Evolutionary conservation across 2,113 vertebrate species (phyloP), one percentile per base, ranked within the genome.

Genomic region (Oxyruncus cristatus): DNA sequence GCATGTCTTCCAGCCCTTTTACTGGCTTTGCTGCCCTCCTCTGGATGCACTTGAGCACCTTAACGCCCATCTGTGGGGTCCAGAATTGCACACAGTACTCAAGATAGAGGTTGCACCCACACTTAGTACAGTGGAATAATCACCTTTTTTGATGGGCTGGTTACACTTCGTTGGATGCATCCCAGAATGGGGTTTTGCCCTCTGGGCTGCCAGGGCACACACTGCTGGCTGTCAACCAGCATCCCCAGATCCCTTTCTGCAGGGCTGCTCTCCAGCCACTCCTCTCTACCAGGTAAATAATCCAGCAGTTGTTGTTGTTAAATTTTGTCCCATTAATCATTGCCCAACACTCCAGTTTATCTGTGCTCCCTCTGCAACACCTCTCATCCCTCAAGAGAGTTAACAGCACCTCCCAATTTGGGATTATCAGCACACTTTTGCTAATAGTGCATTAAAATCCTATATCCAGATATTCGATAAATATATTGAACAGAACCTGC

Each of bases 71-170:
- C 7, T 28, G 24, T 62, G 42, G 13, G 33, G 53, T 19, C 20
- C 67, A 63, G 33, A 88, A 58, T 11, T 30, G n/a, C 16, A 47
- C 27, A 47, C 13, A 37, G 9, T 26, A 41, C 19, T 81, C 41
- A 27, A 44, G 10, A 19, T 23, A n/a, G 58, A 76, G 28, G 22
- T 26, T 11, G 6, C 37, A 73, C 5, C 33, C 50, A 23, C 0
- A 0, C 11, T 35, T 8, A 35, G 37, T 13, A 50, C 14, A 67
- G 35, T 0, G 0, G 5, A 6, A 83, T 28, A 50, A 56, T 62
- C 24, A 22, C 10, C 17, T 28, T 27, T 75, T 53, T 53, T 33
- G 14, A 50, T 8, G 0, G 4, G 22, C 37, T 81, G 30, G 22
- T 65, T 58, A 18, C 8, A 5, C 30, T 47, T 30, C 41, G 37